Evolutionary conservation across 2,797 vertebrate species (phyloP), one percentile per base, ranked within the genome.

Genomic region (Parauchenoglanis punctatus): DNA sequence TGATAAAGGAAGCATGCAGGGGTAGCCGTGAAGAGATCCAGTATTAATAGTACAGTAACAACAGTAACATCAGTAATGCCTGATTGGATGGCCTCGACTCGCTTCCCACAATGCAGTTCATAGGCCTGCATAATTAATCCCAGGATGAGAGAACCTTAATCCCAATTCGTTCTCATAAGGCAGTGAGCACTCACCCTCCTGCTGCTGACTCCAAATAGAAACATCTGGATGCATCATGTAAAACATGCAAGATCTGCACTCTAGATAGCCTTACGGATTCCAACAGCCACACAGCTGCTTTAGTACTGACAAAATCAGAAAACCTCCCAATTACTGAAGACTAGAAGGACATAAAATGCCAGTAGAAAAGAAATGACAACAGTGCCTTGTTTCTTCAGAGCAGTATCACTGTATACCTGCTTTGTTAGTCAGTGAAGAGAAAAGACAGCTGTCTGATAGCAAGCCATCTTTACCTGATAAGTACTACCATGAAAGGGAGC

Each of bases 301-400:
- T 6, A 52, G 46, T 25, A 56, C 13, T 35, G 58, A 70, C 73
- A 10, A 67, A 52, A 81, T 78, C 65, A 72, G 56, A 28, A 84
- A 17, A 40, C 23, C 15, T 72, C 35, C 80, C 49, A 86, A 78
- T 85, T 89, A 85, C n/a, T 52, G 13, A 58, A 82, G 35, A 58
- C 25, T 25, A 20, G 59, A n/a, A 35, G 78, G 78, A 86, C 56
- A 23, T 46, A 65, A 77, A 77, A 77, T 77, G 52, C 2, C 75
- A 77, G n/a, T 54, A 31, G 49, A 2, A 46, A 46, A 23, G 31
- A 85, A 76, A 81, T 89, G 90, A 89, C 86, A 91, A 70, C 65
- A 88, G 89, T 91, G 92, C 92, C 92, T 93, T 92, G 93, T 91
- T 93, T 80, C 87, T 92, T 94, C 92, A 92, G 92, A 94, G 93